phyloP scores from a whole-genome alignment of 2,113 vertebrate species.

The Oxygymnocypris stewartii region DNA sequence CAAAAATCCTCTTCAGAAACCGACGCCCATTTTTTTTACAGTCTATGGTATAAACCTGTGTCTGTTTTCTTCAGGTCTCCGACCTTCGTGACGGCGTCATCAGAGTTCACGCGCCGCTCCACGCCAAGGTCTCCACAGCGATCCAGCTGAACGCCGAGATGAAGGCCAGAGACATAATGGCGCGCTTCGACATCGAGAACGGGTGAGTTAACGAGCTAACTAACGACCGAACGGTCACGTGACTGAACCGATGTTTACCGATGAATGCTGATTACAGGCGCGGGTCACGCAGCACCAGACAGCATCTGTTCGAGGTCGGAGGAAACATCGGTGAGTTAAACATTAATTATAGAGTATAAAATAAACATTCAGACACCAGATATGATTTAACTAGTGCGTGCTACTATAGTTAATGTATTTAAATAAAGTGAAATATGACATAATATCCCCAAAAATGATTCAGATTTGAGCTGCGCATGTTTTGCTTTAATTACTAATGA shows the following conservation, averaged over 20 bases:
- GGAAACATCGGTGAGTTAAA: slow-evolving; percentile 85
- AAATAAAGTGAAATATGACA: too few species aligned
- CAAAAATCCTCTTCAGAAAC: too few species aligned
- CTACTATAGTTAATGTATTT: too few species aligned
- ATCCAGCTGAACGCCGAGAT: slow-evolving; percentile 88
- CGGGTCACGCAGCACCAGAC: slow-evolving; percentile 57
- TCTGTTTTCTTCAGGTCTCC: slow-evolving; percentile 69
- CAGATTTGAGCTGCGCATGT: too few species aligned
- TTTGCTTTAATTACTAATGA: too few species aligned
- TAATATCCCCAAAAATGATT: too few species aligned
- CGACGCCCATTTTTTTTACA: too few species aligned
- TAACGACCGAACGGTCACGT: not conserved
- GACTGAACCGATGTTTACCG: not conserved
- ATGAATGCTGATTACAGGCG: slow-evolving; percentile 45
- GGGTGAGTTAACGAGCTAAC: slow-evolving; percentile 69
- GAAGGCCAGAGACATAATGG: slow-evolving; percentile 86
- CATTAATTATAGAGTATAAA: not conserved
- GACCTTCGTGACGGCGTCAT: slow-evolving; percentile 91
- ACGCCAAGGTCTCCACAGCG: slow-evolving; percentile 95
- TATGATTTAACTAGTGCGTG: too few species aligned
- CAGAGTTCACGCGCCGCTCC: slow-evolving; percentile 89
- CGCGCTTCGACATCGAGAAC: slow-evolving; percentile 85
- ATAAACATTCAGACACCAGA: too few species aligned
- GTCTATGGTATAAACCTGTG: not conserved
- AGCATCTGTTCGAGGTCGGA: slow-evolving; percentile 86